phyloP scores from a whole-genome alignment of 2,113 vertebrate species.

The Nibea albiflora region DNA sequence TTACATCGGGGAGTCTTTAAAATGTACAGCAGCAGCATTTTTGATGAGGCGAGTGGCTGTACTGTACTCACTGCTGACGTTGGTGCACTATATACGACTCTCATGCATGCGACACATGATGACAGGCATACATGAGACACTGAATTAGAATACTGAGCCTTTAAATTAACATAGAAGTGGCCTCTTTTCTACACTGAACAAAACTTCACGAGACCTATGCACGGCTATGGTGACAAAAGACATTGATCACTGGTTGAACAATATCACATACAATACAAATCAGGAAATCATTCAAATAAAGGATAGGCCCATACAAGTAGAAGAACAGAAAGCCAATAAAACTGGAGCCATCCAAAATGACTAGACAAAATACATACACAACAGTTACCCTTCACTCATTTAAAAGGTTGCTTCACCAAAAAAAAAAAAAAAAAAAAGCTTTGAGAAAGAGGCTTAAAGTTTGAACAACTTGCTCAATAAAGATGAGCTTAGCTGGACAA shows the following conservation, averaged over 20 bases:
- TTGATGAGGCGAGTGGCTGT: not conserved
- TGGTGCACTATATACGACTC: not conserved
- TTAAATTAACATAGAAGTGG: not conserved
- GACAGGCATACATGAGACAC: too few species aligned
- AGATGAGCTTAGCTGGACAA: conserved; percentile 61
- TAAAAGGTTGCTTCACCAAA: conserved; percentile 29
- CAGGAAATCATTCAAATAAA: not conserved
- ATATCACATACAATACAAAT: not conserved
- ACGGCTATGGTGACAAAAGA: not conserved
- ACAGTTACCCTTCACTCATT: conserved; percentile 9
- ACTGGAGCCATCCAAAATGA: not conserved
- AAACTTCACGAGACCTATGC: not conserved
- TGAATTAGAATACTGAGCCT: not conserved
- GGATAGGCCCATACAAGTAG: not conserved
- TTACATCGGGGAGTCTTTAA: not conserved
- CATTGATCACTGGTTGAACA: not conserved
- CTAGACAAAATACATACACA: not conserved
- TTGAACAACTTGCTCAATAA: conserved; percentile 67
- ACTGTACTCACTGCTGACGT: not conserved
- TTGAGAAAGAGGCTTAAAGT: conserved; percentile 72
- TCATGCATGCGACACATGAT: not conserved
- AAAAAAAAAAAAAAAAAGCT: conserved; percentile 37
- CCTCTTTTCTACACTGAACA: not conserved
- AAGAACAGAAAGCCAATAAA: not conserved
- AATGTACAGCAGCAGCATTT: conserved; percentile 1